Evolutionary conservation across 1,140 invertebrate species (phyloP).

Genomic region (Mamestra configurata): DNA sequence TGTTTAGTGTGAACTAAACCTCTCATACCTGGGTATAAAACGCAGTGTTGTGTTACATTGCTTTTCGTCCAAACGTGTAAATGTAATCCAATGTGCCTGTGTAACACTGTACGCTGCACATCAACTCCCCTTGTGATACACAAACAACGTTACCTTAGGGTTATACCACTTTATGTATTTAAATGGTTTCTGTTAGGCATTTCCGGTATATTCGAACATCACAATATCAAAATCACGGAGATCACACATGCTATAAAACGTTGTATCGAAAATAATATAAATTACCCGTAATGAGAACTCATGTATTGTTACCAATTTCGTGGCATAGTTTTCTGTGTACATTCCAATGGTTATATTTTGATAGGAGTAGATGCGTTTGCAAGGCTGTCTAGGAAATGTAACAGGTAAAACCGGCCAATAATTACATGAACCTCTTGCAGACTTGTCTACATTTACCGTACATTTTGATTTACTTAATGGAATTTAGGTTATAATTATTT

Average conservation of each 20-base stretch:
- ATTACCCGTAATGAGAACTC: not conserved
- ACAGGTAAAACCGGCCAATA: not conserved
- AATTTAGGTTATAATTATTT: conserved; percentile 44
- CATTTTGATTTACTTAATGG: conserved; percentile 9
- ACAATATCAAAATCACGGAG: conserved; percentile 53
- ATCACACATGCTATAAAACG: conserved; percentile 57
- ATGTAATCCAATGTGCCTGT: conserved; percentile 55
- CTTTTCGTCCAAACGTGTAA: conserved; percentile 36
- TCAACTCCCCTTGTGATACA: conserved; percentile 63
- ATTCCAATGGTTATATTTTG: conserved; percentile 41
- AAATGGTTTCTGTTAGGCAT: conserved; percentile 1
- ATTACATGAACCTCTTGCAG: conserved; percentile 3
- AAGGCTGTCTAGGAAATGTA: not conserved
- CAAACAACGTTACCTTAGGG: conserved; percentile 69
- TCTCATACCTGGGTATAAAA: not conserved
- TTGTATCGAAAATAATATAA: conserved; percentile 3
- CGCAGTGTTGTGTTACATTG: conserved; percentile 40
- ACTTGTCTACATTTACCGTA: conserved; percentile 2
- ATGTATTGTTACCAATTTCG: conserved; percentile 43
- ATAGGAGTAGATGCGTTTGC: conserved; percentile 16
- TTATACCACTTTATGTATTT: conserved; percentile 53
- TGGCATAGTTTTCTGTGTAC: conserved; percentile 39
- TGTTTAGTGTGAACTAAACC: conserved; percentile 43
- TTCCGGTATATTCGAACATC: conserved; percentile 25
- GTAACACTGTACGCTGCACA: conserved; percentile 55